These are phyloP conservation scores for Benthosema pterotum DNA, from an alignment of 2,797 vertebrate species.

Conservation along the genomic window DNA sequence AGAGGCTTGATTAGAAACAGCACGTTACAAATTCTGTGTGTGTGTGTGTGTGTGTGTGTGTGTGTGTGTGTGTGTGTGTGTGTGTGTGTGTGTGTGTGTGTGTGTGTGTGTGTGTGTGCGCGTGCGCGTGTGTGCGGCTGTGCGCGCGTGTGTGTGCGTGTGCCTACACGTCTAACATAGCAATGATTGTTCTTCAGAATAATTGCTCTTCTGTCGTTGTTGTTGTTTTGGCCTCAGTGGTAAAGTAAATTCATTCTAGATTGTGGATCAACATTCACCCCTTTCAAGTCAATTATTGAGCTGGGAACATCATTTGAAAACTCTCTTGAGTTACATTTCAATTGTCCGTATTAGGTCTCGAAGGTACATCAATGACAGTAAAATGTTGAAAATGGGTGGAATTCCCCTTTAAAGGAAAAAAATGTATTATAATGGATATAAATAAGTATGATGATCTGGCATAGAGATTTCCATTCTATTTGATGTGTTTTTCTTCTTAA, in stretches of 20 bases:
- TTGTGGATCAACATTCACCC: too few relatives aligned
- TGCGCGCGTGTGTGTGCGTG: constrained; percentile 18
- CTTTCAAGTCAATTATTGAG: too few relatives aligned
- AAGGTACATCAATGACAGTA: too few relatives aligned
- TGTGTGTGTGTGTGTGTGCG: constrained; percentile 4
- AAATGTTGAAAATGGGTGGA: too few relatives aligned
- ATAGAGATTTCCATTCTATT: too few relatives aligned
- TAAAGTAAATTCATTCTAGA: constrained; percentile 4
- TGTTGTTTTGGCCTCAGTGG: constrained; percentile 1
- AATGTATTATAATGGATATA: too few relatives aligned
- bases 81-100: constrained; percentile 11
- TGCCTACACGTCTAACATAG: constrained; percentile 23
- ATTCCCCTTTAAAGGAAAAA: too few relatives aligned
- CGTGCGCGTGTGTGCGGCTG: not conserved
- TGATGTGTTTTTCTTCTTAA: too few relatives aligned
- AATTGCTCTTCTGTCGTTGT: constrained; percentile 2
- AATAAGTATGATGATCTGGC: too few relatives aligned
- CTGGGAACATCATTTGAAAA: too few relatives aligned
- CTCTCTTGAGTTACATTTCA: too few relatives aligned
- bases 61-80: constrained; percentile 3
- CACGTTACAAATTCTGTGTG: constrained; percentile 46
- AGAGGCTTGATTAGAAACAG: constrained; percentile 67
- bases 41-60: constrained; percentile 9
- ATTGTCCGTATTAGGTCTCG: too few relatives aligned
- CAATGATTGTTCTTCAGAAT: constrained; percentile 34